Base-by-base conservation (phyloP, 2,888 invertebrate species). In the Empis livida region DNA sequence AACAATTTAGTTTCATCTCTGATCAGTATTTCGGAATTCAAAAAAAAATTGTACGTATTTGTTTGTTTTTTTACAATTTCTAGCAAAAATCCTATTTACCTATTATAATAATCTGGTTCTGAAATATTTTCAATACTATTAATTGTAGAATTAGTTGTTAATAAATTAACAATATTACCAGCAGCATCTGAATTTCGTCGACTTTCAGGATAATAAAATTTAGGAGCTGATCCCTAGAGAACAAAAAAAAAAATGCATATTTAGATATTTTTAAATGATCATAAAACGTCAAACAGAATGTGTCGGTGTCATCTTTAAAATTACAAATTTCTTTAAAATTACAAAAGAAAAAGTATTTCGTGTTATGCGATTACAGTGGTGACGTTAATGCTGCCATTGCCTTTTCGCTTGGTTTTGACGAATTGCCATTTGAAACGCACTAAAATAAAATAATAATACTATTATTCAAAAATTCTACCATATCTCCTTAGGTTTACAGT, bases 81-180 rank as follows among this genome's bases (percentile, higher is more conserved):
- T 6, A 6, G 10, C 3, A 13, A 27, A 27, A 6, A 27, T 27
- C 2, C 6, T 27, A 27, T 27, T 60, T 56, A 65, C 65, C 61
- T 60, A 52, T 64, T 62, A 49, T 55, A 59, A 49, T 61, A 57
- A 50, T 67, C 67, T 17, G 65, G 55, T 43, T 68, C 68, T 44
- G 65, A 67, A 31, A 59, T 63, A 49, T 65, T 64, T 51, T 66
- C 67, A 54, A 59, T 56, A 47, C 64, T 66, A 35, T 53, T 54
- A 5, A 49, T 53, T 42, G 50, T 46, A 10, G 49, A 43, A n/a
- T 47, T 31, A 43, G 37, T 45, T 16, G 47, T 48, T 14, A 49
- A 39, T 39, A 49, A 35, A 43, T 49, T 49, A 13, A 3, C 5
- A 35, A 8, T n/a, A 13, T 35, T 35, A 35, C 35, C 35, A 13